Evolutionary conservation across 2,888 invertebrate species (phyloP), one percentile per base, ranked within the genome.

Genomic region (Drosophila acutilabella): DNA sequence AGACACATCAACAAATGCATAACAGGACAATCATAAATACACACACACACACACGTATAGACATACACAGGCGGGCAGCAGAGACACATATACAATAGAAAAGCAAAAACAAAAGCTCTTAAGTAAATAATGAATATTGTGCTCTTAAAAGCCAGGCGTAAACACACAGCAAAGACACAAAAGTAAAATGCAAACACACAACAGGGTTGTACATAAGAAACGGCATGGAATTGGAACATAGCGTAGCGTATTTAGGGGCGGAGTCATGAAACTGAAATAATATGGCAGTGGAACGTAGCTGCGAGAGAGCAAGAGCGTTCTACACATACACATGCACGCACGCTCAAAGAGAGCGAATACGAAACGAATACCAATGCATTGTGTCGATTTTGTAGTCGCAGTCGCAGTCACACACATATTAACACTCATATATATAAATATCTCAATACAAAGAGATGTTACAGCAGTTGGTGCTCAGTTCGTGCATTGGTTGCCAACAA

Each of bases 1-100:
- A 89, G 85, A 89, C 88, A 78, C 89, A 88, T 84, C 87, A 87
- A 88, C 86, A 84, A 86, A 88, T 82, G 83, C 77, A 88, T 62
- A 61, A 23, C 48, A 74, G 52, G 54, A 71, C 45, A 71, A 65
- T 69, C 44, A 65, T 18, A 62, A 48, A 66, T 44, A 70, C 51
- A 52, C 51, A 66, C 42, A 65, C 11, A 64, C 16, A 36, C 42
- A 61, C 48, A 51, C 52, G 48, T 40, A 58, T 26, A 52, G 10
- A 45, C 10, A 8, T 30, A 30, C 8, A 30, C 30, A 30, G 30
- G 30, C 30, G 8, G 30, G 30, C 13, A 13, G 36, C 36, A 36
- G 36, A 36, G 36, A 26, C 18, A 56, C 40, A 38, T 48, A 54
- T 33, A 58, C 41, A 42, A 16, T 33, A 40, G 38, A 36, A 72